Evolutionary conservation across 2,888 invertebrate species (phyloP).

Genomic region (Malthinus seriepunctatus): DNA sequence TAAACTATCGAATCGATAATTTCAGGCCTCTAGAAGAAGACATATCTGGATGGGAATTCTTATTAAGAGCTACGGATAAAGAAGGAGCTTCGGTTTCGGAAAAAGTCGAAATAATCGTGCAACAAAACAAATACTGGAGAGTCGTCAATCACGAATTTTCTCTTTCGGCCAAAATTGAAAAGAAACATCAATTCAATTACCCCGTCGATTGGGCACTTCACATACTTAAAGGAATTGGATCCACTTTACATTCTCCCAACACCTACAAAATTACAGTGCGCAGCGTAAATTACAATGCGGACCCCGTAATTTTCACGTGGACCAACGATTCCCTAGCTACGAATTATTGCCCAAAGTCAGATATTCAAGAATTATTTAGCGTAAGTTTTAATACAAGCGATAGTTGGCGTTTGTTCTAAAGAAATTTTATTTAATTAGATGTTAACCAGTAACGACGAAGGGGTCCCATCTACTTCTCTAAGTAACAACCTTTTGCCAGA

Average conservation of each 20-base stretch:
- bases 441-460: slow-evolving; percentile 59
- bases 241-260: slow-evolving; percentile 62
- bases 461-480: slow-evolving; percentile 64
- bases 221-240: slow-evolving; percentile 63
- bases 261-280: slow-evolving; percentile 71
- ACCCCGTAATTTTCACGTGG: slow-evolving; percentile 74
- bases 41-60: slow-evolving; percentile 80
- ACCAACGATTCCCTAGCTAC: slow-evolving; percentile 84
- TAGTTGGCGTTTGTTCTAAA: not conserved
- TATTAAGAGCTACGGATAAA: slow-evolving; percentile 79
- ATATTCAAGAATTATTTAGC: slow-evolving; percentile 70
- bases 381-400: slow-evolving; percentile 51
- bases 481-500: slow-evolving; percentile 67
- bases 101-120: slow-evolving; percentile 75
- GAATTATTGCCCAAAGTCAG: slow-evolving; percentile 75
- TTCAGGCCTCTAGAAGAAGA: slow-evolving; percentile 78
- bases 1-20: slow-evolving; percentile 3
- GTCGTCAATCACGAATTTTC: slow-evolving; percentile 83
- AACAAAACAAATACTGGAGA: slow-evolving; percentile 78
- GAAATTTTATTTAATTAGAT: slow-evolving; percentile 46
- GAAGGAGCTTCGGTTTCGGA: slow-evolving; percentile 74
- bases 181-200: slow-evolving; percentile 62
- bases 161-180: slow-evolving; percentile 68
- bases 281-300: slow-evolving; percentile 62
- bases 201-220: slow-evolving; percentile 79